phyloP scores from a whole-genome alignment of 2,888 invertebrate species.

The Athalia circularis region DNA sequence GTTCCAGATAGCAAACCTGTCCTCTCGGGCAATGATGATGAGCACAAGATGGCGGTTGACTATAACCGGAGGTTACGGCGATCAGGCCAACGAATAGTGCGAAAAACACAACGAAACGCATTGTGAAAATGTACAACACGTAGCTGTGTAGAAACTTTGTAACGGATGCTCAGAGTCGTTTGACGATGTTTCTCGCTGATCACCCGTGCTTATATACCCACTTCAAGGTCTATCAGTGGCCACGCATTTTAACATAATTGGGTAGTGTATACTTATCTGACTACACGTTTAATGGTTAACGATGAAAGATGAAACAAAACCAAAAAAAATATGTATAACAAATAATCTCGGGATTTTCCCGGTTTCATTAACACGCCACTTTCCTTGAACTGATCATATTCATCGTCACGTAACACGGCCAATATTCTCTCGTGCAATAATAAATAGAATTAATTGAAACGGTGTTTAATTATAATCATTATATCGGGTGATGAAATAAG shows the following conservation, averaged over 20 bases:
- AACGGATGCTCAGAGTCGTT: neutral
- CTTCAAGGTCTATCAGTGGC: neutral
- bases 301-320: no score
- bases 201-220: constrained; percentile 14
- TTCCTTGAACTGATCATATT: no score
- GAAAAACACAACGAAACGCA: constrained; percentile 8
- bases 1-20: constrained; percentile 4
- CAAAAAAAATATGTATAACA: no score
- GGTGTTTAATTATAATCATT: no score
- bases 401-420: no score
- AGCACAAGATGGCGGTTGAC: neutral
- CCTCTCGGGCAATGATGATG: neutral
- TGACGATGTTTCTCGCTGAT: neutral
- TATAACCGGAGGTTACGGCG: neutral
- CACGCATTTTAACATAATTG: neutral
- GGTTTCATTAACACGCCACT: no score
- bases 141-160: no score
- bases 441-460: no score
- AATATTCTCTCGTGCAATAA: no score
- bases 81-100: constrained; percentile 24
- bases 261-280: neutral
- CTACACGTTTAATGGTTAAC: neutral
- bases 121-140: neutral
- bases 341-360: no score
- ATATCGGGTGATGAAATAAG: no score